Evolutionary conservation across 1,140 invertebrate species (phyloP).

Genomic region (Thaumetopoea pityocampa): DNA sequence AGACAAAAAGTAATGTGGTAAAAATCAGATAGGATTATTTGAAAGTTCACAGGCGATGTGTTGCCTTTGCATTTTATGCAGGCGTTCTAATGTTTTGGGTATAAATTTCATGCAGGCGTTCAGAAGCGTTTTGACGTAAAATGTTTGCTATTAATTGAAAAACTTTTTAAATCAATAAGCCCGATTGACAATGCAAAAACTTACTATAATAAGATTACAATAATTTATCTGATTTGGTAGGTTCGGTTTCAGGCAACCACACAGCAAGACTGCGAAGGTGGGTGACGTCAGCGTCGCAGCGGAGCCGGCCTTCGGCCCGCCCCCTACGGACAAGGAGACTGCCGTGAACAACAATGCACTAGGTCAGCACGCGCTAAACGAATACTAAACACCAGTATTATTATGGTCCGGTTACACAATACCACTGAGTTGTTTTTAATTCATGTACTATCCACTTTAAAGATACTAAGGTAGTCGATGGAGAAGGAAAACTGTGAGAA

Average conservation of each 20-base stretch:
- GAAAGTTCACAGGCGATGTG: background rate
- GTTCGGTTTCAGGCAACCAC: conserved; percentile 74
- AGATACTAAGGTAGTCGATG: no score
- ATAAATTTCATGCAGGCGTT: background rate
- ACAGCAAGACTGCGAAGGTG: conserved; percentile 70
- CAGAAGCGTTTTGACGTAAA: background rate
- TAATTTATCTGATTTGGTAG: conserved; percentile 55
- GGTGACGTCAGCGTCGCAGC: conserved; percentile 62
- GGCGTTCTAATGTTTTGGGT: conserved; percentile 3
- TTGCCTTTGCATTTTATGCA: conserved; percentile 10
- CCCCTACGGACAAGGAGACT: conserved; percentile 58
- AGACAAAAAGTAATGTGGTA: conserved; percentile 2
- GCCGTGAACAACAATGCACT: conserved; percentile 62
- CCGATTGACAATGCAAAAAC: background rate
- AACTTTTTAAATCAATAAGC: background rate
- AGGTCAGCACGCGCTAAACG: conserved; percentile 36
- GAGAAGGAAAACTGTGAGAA: no score
- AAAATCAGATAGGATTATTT: background rate
- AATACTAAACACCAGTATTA: background rate
- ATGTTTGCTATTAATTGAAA: background rate
- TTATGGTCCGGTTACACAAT: background rate
- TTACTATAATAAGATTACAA: background rate
- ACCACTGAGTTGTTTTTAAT: no score
- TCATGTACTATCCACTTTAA: no score
- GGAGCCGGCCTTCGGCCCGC: conserved; percentile 61